Evolutionary conservation across 1,140 invertebrate species (phyloP), one percentile per base, ranked within the genome.

Genomic region (Gryon sp.): DNA sequence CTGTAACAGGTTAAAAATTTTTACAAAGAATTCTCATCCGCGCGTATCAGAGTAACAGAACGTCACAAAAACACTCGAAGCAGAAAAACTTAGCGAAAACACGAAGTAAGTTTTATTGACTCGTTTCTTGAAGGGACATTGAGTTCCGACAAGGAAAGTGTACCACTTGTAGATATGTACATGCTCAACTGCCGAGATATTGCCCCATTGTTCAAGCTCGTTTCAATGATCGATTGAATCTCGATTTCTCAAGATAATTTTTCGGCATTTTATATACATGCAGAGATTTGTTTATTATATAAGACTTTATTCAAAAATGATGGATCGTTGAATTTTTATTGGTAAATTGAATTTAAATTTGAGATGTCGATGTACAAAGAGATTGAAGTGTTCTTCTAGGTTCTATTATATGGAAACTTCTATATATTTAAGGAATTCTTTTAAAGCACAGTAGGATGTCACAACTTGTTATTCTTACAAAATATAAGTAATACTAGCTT

Each of bases 31-130:
- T 74, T 52, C 68, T 50, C 43, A 43, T 24, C 38, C 48, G 48
- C 34, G 20, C 48, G 19, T n/a, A n/a, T 15, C 50, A n/a, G 16
- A 78, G 69, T 46, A 46, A 34, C 65, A 60, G 41, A 78, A 74
- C 32, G 55, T 72, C 40, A 72, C 36, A 41, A 79, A 72, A 66
- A 79, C 66, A 68, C 72, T 79, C 57, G 57, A 75, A 60, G 30
- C 55, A 66, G 41, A 63, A 75, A 79, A 76, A 79, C 46, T 79
- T 79, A 66, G 66, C 66, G 60, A 79, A 79, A 79, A 79, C 72
- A 72, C 72, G 53, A 68, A 79, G 72, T 63, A 72, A 45, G 50
- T 79, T 79, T 79, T 79, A 79, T 79, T 75, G 72, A 75, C 60
- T 72, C 57, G 36, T 15, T 55, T 57, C 43, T 79, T 18, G 28